Conservation (phyloP, 2,888 invertebrate species). For the Flexamia atlantica region DNA sequence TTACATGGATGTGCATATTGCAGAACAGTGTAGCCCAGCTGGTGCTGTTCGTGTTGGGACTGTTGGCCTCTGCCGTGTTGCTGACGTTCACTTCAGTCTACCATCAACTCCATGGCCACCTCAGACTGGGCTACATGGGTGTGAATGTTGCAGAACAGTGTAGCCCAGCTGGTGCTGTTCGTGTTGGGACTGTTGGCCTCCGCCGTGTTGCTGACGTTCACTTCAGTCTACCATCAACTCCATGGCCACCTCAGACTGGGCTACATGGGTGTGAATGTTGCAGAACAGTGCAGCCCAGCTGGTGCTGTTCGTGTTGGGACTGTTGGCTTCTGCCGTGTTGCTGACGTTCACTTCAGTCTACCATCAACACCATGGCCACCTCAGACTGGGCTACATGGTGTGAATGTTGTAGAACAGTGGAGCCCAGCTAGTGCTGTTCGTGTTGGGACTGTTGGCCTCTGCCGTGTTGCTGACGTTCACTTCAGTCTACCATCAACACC, state of each 20-base stretch:
- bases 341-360: constrained; percentile 79
- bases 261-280: too few relatives aligned
- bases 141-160: constrained; percentile 86
- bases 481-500: too few relatives aligned
- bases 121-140: too few relatives aligned
- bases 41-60: constrained; percentile 83
- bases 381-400: too few relatives aligned
- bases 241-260: too few relatives aligned
- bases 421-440: constrained; percentile 77
- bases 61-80: constrained; percentile 86
- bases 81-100: constrained; percentile 90
- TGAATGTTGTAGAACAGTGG: too few relatives aligned
- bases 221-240: too few relatives aligned
- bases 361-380: too few relatives aligned
- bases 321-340: constrained; percentile 86
- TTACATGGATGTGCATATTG: too few relatives aligned
- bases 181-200: constrained; percentile 85
- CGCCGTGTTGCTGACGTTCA: constrained; percentile 84
- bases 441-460: constrained; percentile 85
- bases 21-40: constrained; percentile 88
- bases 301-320: constrained; percentile 83
- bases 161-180: constrained; percentile 85
- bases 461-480: constrained; percentile 85
- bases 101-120: too few relatives aligned
- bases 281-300: too few relatives aligned